Conservation (phyloP, 1,140 invertebrate species). For the Nebria ingens region DNA sequence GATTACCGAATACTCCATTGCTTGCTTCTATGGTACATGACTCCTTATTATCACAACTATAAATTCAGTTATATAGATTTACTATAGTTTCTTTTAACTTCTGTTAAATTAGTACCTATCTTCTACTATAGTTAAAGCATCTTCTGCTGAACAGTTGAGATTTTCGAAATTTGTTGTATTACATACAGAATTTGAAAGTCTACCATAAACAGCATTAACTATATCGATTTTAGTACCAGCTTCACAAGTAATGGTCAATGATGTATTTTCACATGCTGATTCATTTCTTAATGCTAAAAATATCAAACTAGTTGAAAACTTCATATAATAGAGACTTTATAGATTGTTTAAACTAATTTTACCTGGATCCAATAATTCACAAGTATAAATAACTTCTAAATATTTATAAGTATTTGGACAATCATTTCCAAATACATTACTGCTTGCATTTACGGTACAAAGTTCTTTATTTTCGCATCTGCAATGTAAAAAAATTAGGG, state of each 20-base stretch:
- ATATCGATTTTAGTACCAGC: not conserved
- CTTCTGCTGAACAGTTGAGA: not conserved
- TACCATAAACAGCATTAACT: not conserved
- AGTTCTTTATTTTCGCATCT: not conserved
- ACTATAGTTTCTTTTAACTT: not conserved
- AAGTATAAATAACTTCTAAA: not conserved
- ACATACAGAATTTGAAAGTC: not conserved
- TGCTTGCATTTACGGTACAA: not conserved
- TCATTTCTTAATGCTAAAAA: too few relatives aligned
- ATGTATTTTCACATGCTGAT: not conserved
- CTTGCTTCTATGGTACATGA: not conserved
- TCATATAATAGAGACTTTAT: too few relatives aligned
- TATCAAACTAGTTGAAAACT: too few relatives aligned
- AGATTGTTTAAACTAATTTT: too few relatives aligned
- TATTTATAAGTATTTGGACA: not conserved
- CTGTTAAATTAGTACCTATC: too few relatives aligned
- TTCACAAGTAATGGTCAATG: not conserved
- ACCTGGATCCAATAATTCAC: too few relatives aligned
- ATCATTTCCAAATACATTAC: not conserved
- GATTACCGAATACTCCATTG: not conserved
- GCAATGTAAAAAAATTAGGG: too few relatives aligned
- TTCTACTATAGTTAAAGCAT: not conserved
- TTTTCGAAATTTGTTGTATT: not conserved
- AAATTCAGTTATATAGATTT: too few relatives aligned
- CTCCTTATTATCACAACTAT: not conserved